These are phyloP conservation scores for Eleutherodactylus coqui DNA, from an alignment of 2,797 vertebrate species.

Conservation along the genomic window DNA sequence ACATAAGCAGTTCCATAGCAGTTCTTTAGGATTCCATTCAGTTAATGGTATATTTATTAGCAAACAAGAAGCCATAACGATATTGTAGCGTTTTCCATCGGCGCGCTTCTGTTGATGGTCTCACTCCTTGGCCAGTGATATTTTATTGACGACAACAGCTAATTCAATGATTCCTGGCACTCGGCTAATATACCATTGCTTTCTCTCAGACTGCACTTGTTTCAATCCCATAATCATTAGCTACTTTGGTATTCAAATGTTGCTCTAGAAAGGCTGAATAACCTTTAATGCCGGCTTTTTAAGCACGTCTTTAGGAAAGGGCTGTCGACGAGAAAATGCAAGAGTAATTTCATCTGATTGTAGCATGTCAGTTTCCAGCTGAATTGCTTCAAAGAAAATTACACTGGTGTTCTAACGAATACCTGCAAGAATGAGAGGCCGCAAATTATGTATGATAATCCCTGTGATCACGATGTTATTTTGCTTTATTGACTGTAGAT, in stretches of 20 bases:
- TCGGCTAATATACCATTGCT: constrained; percentile 18
- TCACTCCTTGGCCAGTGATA: constrained; percentile 31
- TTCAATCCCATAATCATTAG: constrained; percentile 57
- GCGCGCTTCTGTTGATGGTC: constrained; percentile 29
- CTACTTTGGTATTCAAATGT: constrained; percentile 63
- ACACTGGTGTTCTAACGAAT: constrained; percentile 39
- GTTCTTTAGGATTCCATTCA: no score
- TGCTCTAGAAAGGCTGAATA: constrained; percentile 55
- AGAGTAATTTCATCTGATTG: constrained; percentile 56
- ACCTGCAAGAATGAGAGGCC: constrained; percentile 32
- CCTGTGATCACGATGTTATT: constrained; percentile 46
- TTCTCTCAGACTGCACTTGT: constrained; percentile 41
- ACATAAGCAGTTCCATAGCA: background rate
- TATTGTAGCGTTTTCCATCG: background rate
- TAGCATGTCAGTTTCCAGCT: constrained; percentile 34
- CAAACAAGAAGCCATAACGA: background rate
- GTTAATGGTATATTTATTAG: background rate
- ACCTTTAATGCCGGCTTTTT: constrained; percentile 61
- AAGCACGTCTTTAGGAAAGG: constrained; percentile 58
- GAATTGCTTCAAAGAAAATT: constrained; percentile 49
- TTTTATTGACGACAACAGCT: constrained; percentile 53
- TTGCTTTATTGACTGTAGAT: constrained; percentile 25
- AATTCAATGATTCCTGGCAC: constrained; percentile 55
- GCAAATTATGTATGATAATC: constrained; percentile 57
- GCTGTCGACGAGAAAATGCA: constrained; percentile 46